Base-by-base conservation (phyloP, 1,140 invertebrate species). In the Drosophila leontia region DNA sequence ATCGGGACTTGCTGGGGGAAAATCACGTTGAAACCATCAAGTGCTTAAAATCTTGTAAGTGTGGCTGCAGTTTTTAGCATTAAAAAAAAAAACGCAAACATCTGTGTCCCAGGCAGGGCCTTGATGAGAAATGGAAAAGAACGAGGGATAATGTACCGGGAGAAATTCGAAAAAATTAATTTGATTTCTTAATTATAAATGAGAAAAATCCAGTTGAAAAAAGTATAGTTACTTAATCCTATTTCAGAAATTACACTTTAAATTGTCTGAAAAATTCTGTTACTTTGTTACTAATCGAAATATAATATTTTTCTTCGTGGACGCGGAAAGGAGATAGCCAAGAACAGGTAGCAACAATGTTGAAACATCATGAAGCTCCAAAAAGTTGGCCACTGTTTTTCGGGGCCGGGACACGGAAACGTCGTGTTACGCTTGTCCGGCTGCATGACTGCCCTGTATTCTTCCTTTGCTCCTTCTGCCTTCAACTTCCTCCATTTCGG, bases 361-460 rank as follows among this genome's bases (percentile, higher is more conserved):
- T 75, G 68, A 63, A 80, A 65, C 63, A 83, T 64, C 61, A 75
- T 61, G 47, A 47, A 67, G 64, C 32, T 44, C 55, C 74, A 34
- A 78, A 76, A 88, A 86, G 76, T 88, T 83, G 63, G 75, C 83
- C 47, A 55, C 51, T 72, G 75, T 69, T 78, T 62, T 70, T 56
- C 19, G 55, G 64, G 75, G 26, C 53, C 64, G 12, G 68, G 64
- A 79, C 80, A 84, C 81, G 85, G 85, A 88, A 84, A 75, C 78
- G 85, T 84, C 84, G 80, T 88, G 84, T 88, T 90, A 90, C 85
- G 84, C 80, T 84, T 88, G 85, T 87, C 84, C 84, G 60, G 63
- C 57, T 77, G 84, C 78, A 84, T 61, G 84, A 76, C 77, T 75
- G 80, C 62, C 62, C 80, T 84, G 78, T 72, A 68, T 78, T 74